Conservation (phyloP, 35 echinoderm and acorn worm species). For the Heliocidaris erythrogramma region DNA sequence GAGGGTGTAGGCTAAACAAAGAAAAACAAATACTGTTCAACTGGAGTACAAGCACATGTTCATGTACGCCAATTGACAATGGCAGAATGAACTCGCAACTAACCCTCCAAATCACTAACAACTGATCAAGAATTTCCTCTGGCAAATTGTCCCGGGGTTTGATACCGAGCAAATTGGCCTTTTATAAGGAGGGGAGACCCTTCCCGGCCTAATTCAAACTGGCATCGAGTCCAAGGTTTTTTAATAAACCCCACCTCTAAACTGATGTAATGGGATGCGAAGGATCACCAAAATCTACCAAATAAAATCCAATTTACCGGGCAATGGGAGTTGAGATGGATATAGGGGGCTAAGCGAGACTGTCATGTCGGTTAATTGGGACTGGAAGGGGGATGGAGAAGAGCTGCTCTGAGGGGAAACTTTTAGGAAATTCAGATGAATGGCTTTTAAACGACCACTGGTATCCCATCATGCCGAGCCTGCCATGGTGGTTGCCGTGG, state of each 20-base stretch:
- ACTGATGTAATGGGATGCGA: slow-evolving; percentile 24
- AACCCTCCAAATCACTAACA: slow-evolving; percentile 24
- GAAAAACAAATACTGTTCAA: neutral
- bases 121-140: slow-evolving; percentile 21
- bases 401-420: neutral
- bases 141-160: neutral
- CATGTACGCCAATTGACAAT: neutral
- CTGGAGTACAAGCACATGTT: neutral
- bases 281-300: slow-evolving; percentile 29
- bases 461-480: slow-evolving; percentile 7
- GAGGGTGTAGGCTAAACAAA: neutral
- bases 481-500: neutral
- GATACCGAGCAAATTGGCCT: neutral
- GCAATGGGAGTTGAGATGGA: slow-evolving; percentile 15
- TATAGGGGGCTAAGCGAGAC: neutral
- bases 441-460: neutral
- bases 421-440: neutral
- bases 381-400: neutral
- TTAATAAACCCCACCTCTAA: slow-evolving; percentile 27
- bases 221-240: slow-evolving; percentile 25
- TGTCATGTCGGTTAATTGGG: neutral
- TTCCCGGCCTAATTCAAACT: neutral
- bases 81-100: slow-evolving; percentile 4
- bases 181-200: slow-evolving; percentile 19
- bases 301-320: slow-evolving; percentile 41